Evolutionary conservation across 2,113 vertebrate species (phyloP).

Genomic region (Sebastes schlegelii): DNA sequence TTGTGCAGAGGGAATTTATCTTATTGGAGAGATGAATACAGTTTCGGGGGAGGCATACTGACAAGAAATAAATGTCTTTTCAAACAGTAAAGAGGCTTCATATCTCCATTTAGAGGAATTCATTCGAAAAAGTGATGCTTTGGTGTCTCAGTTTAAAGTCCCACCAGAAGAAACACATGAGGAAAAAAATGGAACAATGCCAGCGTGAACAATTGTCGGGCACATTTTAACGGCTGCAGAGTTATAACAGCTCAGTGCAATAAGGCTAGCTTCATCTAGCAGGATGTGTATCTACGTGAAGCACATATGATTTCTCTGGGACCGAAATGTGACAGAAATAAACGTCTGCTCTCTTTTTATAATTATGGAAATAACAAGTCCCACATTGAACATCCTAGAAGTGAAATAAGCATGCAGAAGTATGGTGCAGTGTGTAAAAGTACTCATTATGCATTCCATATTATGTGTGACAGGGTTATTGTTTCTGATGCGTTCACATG

Average conservation of each 20-base stretch:
- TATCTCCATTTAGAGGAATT: slow-evolving; percentile 53
- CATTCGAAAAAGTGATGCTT: slow-evolving; percentile 43
- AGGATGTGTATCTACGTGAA: background rate
- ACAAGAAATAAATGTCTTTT: slow-evolving; percentile 58
- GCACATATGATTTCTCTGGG: background rate
- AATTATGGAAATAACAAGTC: background rate
- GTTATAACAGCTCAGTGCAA: background rate
- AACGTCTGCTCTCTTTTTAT: background rate
- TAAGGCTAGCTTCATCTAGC: background rate
- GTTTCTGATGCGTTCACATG: too few species aligned
- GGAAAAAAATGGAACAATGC: slow-evolving; percentile 7
- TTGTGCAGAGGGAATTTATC: slow-evolving; percentile 60
- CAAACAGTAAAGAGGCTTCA: slow-evolving; percentile 53
- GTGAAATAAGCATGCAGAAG: background rate
- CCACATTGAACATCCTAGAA: background rate
- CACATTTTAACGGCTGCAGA: slow-evolving; percentile 13
- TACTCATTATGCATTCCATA: background rate
- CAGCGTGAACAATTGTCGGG: background rate
- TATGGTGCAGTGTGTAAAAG: background rate
- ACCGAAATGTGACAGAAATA: background rate
- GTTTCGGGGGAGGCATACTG: slow-evolving; percentile 62
- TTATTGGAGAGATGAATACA: slow-evolving; percentile 70
- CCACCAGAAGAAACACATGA: background rate
- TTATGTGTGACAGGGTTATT: background rate
- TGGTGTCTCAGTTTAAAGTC: slow-evolving; percentile 44